Base-by-base conservation (phyloP, 2,113 vertebrate genomes). In the Platichthys stellatus region DNA sequence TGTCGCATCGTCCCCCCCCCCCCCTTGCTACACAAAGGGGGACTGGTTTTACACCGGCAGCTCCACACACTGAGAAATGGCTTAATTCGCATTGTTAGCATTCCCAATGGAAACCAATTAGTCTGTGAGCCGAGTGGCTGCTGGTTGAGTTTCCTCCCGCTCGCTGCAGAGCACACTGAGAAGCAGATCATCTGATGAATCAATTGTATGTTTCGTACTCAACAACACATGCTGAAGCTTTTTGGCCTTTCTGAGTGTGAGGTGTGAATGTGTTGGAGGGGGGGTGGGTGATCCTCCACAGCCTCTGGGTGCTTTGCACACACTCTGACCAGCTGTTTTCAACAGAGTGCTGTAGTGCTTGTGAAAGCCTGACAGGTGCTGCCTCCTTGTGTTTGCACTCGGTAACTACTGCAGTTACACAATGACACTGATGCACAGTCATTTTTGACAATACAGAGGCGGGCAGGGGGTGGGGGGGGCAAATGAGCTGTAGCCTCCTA, bases 321-420 rank as follows among this genome's bases (percentile, higher is more conserved):
- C 66, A 83, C 74, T 70, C 82, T 67, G 57, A 80, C 56, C 82
- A 88, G 81, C 82, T 86, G 84, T 89, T 88, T 87, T 62, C 72
- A 77, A 75, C 78, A 74, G 65, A 66, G 31, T 8, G 6, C 5
- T 31, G 31, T 68, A 63, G 60, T 74, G 45, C 14, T 17, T 17
- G 18, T 72, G 71, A 76, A 91, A 86, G 56, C 60, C 87, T 83
- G 84, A 82, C 49, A 13, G 63, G 81, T 89, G 90, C 90, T 88
- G 92, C 91, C 90, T 26, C 90, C 90, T 68, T 82, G 88, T 87
- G 92, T 82, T 83, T 72, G 74, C 79, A 24, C n/a, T 1, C 38
- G 2, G 87, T 45, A 77, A 88, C 81, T 90, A 84, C 86, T 43
- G 58, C 57, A 2, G 28, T n/a, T 28, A 63, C 63, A 45, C 63